Conservation (phyloP, 2,888 invertebrate genomes). For the Agrochola lychnidis region DNA sequence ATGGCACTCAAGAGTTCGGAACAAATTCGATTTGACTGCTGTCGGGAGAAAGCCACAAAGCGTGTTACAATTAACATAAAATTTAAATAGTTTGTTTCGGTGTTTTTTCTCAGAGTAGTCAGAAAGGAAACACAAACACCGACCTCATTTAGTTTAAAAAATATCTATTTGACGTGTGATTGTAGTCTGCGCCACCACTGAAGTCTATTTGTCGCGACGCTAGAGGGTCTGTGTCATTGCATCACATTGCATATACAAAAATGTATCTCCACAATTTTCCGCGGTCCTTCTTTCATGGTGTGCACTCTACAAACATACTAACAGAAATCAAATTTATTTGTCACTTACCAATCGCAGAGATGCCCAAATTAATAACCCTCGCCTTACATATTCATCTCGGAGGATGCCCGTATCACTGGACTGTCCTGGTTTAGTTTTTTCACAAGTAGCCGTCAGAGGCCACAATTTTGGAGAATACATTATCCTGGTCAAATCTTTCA, state of each 20-base stretch:
- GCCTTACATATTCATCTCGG: neutral
- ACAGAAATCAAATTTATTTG: no score
- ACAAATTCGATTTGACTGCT: neutral
- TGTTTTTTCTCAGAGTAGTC: neutral
- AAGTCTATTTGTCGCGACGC: no score
- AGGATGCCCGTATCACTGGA: neutral
- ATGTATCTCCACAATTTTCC: no score
- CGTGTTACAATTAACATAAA: neutral
- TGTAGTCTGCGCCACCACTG: no score
- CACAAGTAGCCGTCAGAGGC: neutral
- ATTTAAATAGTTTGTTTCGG: neutral
- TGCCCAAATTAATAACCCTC: slow-evolving; percentile 21
- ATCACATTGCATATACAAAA: no score
- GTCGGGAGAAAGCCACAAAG: no score
- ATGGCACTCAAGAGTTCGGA: neutral
- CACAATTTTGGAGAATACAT: slow-evolving; percentile 24
- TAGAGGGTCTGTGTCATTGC: no score
- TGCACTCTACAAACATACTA: no score
- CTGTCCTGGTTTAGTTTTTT: neutral
- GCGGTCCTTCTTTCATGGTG: no score
- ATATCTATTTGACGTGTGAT: no score
- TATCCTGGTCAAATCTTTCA: neutral
- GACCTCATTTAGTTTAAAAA: neutral
- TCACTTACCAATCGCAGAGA: slow-evolving; percentile 30
- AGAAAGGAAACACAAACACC: neutral